Conservation (phyloP, 2,888 invertebrate genomes). For the Parnassius orleans region DNA sequence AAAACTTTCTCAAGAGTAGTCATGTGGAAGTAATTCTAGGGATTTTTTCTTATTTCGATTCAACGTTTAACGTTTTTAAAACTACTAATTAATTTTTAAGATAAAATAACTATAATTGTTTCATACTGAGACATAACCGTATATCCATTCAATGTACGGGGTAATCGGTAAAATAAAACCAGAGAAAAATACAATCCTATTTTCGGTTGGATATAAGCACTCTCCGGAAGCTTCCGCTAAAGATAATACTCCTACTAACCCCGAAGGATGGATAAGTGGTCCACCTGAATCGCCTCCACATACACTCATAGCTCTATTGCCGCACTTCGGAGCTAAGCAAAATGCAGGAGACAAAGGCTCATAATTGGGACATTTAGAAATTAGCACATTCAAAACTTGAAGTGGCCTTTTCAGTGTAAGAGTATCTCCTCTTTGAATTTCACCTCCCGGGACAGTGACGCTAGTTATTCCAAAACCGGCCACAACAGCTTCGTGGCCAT, state of each 20-base stretch:
- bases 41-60: too few species aligned
- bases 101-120: too few species aligned
- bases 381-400: conserved; percentile 8
- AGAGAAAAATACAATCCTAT: not conserved
- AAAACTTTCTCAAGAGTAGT: too few species aligned
- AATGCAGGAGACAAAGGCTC: not conserved
- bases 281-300: conserved; percentile 22
- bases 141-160: conserved; percentile 14
- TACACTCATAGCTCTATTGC: not conserved
- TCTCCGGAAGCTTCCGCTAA: not conserved
- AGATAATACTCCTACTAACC: conserved; percentile 10
- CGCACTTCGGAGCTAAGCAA: conserved; percentile 11
- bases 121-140: too few species aligned
- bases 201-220: not conserved
- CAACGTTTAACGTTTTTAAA: too few species aligned
- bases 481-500: too few species aligned
- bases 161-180: conserved; percentile 5
- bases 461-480: too few species aligned
- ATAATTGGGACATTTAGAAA: not conserved
- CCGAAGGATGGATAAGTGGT: conserved; percentile 12
- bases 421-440: not conserved
- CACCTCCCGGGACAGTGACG: not conserved
- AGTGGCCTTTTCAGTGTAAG: conserved; percentile 5
- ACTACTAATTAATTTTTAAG: too few species aligned
- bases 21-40: too few species aligned